Percentiles rank a stretch among this genome's conserved stretches.
Conservation (phyloP, 2,113 vertebrate species). For the Raja brachyura region DNA sequence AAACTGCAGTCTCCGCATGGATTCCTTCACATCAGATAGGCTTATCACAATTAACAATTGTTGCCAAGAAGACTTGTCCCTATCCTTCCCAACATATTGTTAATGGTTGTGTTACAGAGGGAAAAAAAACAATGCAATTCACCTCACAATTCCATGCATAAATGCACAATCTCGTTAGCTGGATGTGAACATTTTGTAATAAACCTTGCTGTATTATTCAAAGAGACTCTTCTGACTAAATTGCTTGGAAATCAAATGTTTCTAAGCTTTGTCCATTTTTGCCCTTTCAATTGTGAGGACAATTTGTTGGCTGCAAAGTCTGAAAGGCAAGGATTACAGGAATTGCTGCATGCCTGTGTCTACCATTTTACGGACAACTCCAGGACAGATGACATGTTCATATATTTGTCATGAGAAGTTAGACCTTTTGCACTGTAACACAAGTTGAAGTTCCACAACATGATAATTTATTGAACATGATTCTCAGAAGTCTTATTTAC, state of each 20-base stretch:
- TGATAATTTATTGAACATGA: neutral
- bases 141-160: slow-evolving; percentile 9
- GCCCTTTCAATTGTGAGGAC: slow-evolving; percentile 21
- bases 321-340: slow-evolving; percentile 22
- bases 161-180: slow-evolving; percentile 27
- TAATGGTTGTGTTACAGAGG: neutral
- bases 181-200: slow-evolving; percentile 33
- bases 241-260: slow-evolving; percentile 25
- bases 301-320: slow-evolving; percentile 30
- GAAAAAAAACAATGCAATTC: slow-evolving; percentile 10
- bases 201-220: slow-evolving; percentile 19
- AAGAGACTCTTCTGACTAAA: slow-evolving; percentile 1
- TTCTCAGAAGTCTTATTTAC: slow-evolving; percentile 13
- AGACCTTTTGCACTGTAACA: neutral
- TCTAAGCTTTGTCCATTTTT: neutral
- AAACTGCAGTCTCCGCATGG: neutral
- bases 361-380: neutral
- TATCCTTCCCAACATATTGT: neutral
- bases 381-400: slow-evolving; percentile 25
- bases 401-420: slow-evolving; percentile 22
- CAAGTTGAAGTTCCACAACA: neutral
- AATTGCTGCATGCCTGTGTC: neutral
- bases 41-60: neutral
- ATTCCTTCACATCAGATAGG: neutral
- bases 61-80: neutral